Conservation (phyloP, 2,888 invertebrate genomes). For the Plemyria rubiginata region DNA sequence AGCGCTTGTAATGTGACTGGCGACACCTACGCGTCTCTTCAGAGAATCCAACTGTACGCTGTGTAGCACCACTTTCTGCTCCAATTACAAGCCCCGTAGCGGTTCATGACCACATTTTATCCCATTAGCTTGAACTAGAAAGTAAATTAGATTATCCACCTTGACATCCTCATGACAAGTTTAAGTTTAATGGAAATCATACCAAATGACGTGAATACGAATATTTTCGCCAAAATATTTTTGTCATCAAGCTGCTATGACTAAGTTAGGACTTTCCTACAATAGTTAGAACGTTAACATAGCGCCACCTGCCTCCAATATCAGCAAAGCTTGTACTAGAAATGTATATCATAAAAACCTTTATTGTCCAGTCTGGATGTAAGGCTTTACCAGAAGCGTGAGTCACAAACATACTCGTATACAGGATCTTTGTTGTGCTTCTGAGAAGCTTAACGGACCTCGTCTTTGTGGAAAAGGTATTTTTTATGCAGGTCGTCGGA, state of each 20-base stretch:
- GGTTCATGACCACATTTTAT: slow-evolving; percentile 33
- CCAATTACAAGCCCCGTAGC: slow-evolving; percentile 61
- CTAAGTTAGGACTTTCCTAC: no score
- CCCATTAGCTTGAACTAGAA: slow-evolving; percentile 23
- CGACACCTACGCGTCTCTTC: slow-evolving; percentile 78
- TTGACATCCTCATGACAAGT: neutral
- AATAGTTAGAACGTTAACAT: neutral
- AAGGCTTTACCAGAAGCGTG: slow-evolving; percentile 64
- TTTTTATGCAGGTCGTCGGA: slow-evolving; percentile 76
- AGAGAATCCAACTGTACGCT: slow-evolving; percentile 76
- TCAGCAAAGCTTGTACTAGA: neutral
- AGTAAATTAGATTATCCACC: neutral
- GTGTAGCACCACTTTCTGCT: slow-evolving; percentile 69
- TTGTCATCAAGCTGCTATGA: neutral
- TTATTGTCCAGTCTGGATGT: slow-evolving; percentile 57
- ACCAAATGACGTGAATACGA: neutral
- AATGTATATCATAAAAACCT: slow-evolving; percentile 14
- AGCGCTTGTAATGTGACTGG: slow-evolving; percentile 64
- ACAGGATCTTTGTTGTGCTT: slow-evolving; percentile 83
- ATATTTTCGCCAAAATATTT: neutral
- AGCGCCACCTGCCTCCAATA: neutral
- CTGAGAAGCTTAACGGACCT: slow-evolving; percentile 74
- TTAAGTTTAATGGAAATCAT: neutral
- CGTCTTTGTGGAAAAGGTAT: slow-evolving; percentile 78
- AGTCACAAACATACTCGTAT: slow-evolving; percentile 75